Evolutionary conservation across 2,113 vertebrate genomes (phyloP).

Genomic region (Gadus chalcogrammus): DNA sequence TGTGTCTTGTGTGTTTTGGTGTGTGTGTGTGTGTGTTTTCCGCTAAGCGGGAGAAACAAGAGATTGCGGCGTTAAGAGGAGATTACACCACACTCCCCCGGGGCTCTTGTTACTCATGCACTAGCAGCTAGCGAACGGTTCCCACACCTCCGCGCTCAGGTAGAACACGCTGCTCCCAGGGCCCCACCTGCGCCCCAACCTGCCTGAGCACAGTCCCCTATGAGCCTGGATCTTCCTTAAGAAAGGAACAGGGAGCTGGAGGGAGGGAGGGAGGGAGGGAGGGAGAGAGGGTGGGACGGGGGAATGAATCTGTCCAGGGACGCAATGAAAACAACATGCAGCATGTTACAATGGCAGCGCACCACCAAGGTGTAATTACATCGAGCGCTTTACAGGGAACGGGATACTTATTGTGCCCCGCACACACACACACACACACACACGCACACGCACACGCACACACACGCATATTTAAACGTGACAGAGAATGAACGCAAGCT

Average conservation of each 20-base stretch:
- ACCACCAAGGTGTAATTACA: slow-evolving; percentile 64
- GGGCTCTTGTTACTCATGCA: slow-evolving; percentile 75
- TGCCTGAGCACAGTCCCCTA: slow-evolving; percentile 65
- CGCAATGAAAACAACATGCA: slow-evolving; percentile 60
- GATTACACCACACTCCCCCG: slow-evolving; percentile 75
- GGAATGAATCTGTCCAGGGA: slow-evolving; percentile 51
- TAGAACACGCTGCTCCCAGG: slow-evolving; percentile 67
- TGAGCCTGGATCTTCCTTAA: slow-evolving; percentile 56
- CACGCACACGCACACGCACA: slow-evolving; percentile 4
- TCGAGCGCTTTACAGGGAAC: slow-evolving; percentile 41
- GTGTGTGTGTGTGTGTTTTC: slow-evolving; percentile 23
- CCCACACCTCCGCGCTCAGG: slow-evolving; percentile 74
- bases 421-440: slow-evolving; percentile 13
- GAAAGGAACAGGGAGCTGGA: slow-evolving; percentile 41
- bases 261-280: too few relatives aligned
- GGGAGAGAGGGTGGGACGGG: slow-evolving; percentile 32
- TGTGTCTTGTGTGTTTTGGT: neutral
- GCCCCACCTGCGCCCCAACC: slow-evolving; percentile 71
- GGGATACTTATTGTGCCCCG: slow-evolving; percentile 45
- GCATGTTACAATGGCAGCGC: slow-evolving; percentile 42
- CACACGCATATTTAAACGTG: neutral
- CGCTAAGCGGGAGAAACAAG: slow-evolving; percentile 38
- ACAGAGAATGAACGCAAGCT: neutral
- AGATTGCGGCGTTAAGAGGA: slow-evolving; percentile 61
- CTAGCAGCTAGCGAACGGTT: slow-evolving; percentile 64